Evolutionary conservation across 1,140 invertebrate species (phyloP), one percentile per base, ranked within the genome.

Genomic region (Tachypleus tridentatus): DNA sequence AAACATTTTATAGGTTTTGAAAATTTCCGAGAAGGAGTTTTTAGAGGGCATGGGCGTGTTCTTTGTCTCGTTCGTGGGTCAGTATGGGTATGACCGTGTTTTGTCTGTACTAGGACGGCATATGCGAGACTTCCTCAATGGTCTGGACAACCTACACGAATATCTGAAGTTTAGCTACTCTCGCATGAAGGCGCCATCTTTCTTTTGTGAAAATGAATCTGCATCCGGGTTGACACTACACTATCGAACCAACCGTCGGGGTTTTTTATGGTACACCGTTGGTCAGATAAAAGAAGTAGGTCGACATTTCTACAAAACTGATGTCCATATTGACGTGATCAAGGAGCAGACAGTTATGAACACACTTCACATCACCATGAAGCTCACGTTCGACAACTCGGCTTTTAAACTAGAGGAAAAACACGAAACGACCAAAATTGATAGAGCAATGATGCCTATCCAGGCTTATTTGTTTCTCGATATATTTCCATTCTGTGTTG

Each of bases 81-180:
- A 95, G 73, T 97, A 95, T 74, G 93, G 93, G 4, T 97, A 97
- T 76, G 93, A 97, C 76, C 80, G 88, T 65, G 89, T 95, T 1
- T 76, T 95, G 4, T 91, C 89, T 29, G 91, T 94, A 3, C 79
- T 95, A 4, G 78, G 94, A 3, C 81, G 94, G 7, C 89, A 97
- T 74, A 91, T 98, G 83, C 78, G 93, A 63, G 94, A 97, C 76
- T 98, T 98, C 75, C 83, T 98, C 1, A 97, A 97, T 74, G 93
- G 93, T 49, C 78, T 98, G 69, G 94, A 97, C 77, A 98, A 97
- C 80, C 81, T 98, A 50, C 95, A 98, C 75, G 94, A 98, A 75
- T 98, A 98, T 76, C 80, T 98, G 4, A 93, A 93, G 77, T 94
- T 97, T 78, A 96, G 92, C 48, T 98, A 97, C 76, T 93, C 94